Conservation (phyloP, 2,113 vertebrate species). For the Phrynosoma platyrhinos region DNA sequence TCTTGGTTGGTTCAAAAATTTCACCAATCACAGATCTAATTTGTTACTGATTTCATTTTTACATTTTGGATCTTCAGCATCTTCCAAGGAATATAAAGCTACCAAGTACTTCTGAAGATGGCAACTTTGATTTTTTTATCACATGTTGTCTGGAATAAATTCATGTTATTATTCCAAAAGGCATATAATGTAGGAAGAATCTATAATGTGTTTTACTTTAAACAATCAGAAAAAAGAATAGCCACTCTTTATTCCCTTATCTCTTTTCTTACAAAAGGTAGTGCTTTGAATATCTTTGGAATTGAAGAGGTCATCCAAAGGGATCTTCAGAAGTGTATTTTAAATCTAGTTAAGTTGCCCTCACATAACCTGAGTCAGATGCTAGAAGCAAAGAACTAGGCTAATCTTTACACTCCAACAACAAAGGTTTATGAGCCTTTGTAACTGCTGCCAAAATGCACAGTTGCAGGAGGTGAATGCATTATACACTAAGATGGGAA, state of each 20-base stretch:
- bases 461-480: neutral
- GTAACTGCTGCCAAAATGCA: constrained; percentile 33
- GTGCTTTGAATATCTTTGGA: constrained; percentile 39
- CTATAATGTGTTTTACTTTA: constrained; percentile 26
- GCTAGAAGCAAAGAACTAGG: constrained; percentile 35
- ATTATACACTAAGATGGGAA: neutral
- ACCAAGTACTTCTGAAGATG: constrained; percentile 18
- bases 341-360: neutral
- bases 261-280: constrained; percentile 47
- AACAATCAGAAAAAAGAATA: constrained; percentile 1
- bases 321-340: constrained; percentile 21
- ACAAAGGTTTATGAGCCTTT: constrained; percentile 27
- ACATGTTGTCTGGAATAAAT: constrained; percentile 12
- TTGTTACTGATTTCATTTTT: neutral
- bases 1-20: constrained; percentile 27
- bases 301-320: constrained; percentile 32
- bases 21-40: neutral
- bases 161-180: neutral
- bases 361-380: constrained; percentile 11
- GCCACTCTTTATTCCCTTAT: neutral
- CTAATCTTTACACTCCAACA: constrained; percentile 31
- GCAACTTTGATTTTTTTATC: constrained; percentile 26
- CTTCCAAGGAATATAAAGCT: constrained; percentile 37
- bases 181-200: neutral
- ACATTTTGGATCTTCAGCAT: neutral